Evolutionary conservation across 2,797 vertebrate genomes (phyloP).

Genomic region (Sebastes reedi): DNA sequence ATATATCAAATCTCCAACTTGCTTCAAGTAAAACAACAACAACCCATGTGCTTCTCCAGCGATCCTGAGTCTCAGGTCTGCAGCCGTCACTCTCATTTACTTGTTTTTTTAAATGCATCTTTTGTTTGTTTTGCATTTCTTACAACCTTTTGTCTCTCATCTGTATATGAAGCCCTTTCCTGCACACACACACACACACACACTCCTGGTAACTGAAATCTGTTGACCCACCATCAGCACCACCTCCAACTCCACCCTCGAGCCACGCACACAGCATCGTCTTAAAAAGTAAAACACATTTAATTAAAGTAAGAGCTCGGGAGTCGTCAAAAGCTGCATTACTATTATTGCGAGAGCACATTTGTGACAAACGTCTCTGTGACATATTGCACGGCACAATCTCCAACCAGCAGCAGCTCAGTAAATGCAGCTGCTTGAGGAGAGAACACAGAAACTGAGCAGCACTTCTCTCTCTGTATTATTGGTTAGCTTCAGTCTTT

Average conservation of each 20-base stretch:
- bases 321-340: constrained; percentile 75
- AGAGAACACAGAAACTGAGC: background rate
- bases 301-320: constrained; percentile 89
- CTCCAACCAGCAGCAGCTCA: constrained; percentile 16
- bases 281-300: constrained; percentile 73
- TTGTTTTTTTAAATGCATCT: background rate
- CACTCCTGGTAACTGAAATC: constrained; percentile 12
- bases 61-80: background rate
- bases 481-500: background rate
- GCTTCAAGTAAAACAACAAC: background rate
- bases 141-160: background rate
- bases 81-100: background rate
- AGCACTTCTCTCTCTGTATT: background rate
- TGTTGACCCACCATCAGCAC: constrained; percentile 30
- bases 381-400: constrained; percentile 45
- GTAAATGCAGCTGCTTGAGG: constrained; percentile 9
- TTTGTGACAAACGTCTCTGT: constrained; percentile 70
- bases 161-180: background rate
- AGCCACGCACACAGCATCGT: constrained; percentile 45
- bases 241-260: background rate
- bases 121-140: background rate
- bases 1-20: background rate
- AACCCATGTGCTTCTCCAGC: background rate
- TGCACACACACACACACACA: background rate
- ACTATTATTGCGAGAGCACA: constrained; percentile 70